Evolutionary conservation across 2,888 invertebrate species (phyloP).

Genomic region (Hydraecia micacea): DNA sequence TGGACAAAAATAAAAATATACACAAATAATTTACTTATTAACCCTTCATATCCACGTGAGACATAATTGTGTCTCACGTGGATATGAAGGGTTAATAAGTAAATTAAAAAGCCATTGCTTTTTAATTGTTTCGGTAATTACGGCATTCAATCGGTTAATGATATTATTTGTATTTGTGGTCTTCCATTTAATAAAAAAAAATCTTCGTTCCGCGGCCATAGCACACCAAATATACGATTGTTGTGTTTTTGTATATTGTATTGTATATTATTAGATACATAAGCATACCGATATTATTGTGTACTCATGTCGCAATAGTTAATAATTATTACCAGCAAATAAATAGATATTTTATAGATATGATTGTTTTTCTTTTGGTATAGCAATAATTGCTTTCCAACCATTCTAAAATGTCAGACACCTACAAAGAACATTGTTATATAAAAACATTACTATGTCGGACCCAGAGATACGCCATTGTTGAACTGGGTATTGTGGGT

Average conservation of each 20-base stretch:
- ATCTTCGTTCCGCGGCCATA: constrained; percentile 71
- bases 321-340: constrained; percentile 68
- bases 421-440: not conserved
- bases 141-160: too few species aligned
- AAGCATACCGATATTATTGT: constrained; percentile 66
- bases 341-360: constrained; percentile 67
- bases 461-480: too few species aligned
- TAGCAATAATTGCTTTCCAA: not conserved
- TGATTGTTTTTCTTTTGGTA: constrained; percentile 20
- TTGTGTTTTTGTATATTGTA: constrained; percentile 72
- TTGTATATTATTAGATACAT: constrained; percentile 64
- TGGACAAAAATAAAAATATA: not conserved
- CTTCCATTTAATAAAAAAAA: constrained; percentile 31
- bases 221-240: constrained; percentile 74
- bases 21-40: not conserved
- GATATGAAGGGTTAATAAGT: too few species aligned
- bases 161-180: constrained; percentile 2
- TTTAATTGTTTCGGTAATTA: too few species aligned
- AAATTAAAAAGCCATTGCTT: too few species aligned
- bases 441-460: too few species aligned
- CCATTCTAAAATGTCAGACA: not conserved
- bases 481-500: too few species aligned
- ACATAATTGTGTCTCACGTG: too few species aligned
- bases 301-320: constrained; percentile 65
- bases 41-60: too few species aligned